phyloP scores from a whole-genome alignment of 2,113 vertebrate genomes.

The Apodemus sylvaticus region DNA sequence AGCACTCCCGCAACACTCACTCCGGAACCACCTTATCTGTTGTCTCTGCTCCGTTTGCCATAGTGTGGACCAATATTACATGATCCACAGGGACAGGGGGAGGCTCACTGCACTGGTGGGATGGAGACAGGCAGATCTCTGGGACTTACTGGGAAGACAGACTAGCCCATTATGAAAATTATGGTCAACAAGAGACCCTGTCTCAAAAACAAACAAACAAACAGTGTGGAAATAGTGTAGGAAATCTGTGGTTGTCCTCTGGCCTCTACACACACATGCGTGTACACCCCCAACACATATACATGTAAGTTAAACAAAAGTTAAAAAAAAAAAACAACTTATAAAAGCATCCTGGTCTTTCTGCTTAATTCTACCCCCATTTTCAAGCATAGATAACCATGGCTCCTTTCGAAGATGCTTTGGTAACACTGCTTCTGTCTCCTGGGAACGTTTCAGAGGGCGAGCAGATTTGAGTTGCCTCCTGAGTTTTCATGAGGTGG shows the following conservation, averaged over 20 bases:
- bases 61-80: no score
- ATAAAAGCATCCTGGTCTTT: neutral
- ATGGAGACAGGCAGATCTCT: neutral
- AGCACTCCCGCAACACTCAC: no score
- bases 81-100: no score
- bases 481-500: neutral
- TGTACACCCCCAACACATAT: neutral
- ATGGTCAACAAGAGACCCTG: neutral
- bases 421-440: neutral
- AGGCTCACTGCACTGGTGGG: neutral
- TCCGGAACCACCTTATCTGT: no score
- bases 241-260: neutral
- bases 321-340: neutral
- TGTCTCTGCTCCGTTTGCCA: no score
- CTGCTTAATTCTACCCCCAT: neutral
- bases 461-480: neutral
- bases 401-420: neutral
- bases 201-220: neutral
- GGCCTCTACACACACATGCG: neutral
- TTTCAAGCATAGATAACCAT: neutral
- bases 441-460: neutral
- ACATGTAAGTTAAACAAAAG: neutral
- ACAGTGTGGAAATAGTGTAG: neutral
- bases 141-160: neutral
- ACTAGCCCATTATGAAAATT: neutral